Base-by-base conservation (phyloP, 2,797 vertebrate species). In the Sebastes nivosus region DNA sequence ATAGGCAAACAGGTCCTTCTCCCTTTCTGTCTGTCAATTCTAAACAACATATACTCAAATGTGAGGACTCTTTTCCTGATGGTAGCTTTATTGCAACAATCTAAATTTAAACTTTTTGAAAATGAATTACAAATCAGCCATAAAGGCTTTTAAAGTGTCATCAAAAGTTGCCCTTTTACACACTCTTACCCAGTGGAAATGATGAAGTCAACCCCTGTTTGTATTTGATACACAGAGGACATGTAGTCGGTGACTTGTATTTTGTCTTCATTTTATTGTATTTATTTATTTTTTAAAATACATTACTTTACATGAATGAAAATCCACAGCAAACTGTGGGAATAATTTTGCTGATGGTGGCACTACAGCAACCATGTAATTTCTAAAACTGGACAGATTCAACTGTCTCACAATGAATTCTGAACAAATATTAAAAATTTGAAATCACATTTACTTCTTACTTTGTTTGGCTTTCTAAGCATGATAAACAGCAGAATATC, bases 131-230 rank as follows among this genome's bases (percentile, higher is more conserved):
- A 25, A 36, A 24, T 36, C 30, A 25, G 14, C 29, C 12, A 3
- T 27, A 38, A 27, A 0, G 5, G 9, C 22, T 38, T 27, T 64
- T 30, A 9, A 30, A 12, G 13, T 66, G 9, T 32, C 20, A 46
- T 27, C 10, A 14, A 9, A 42, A 42, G 38, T 42, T 42, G 13
- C 38, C 38, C 14, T 42, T 42, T 42, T 42, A 42, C 0, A 42
- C 14, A 42, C 38, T 42, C 13, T 42, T 0, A 42, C 0, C 38
- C 38, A 42, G 38, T 42, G 14, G 0, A 42, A 42, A 42, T 16
- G 38, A 42, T 42, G 38, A 42, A 46, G 3, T 18, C 16, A 0
- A 46, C 6, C 6, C 42, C 20, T n/a, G 24, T 13, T 8, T 60
- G 18, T 27, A 10, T 24, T 34, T 22, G 12, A 52, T 8, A 34